A percentile compares a stretch with the other conserved stretches of the same genome.
Evolutionary conservation across 2,797 vertebrate genomes (phyloP).

Genomic region (Babyrousa celebensis): DNA sequence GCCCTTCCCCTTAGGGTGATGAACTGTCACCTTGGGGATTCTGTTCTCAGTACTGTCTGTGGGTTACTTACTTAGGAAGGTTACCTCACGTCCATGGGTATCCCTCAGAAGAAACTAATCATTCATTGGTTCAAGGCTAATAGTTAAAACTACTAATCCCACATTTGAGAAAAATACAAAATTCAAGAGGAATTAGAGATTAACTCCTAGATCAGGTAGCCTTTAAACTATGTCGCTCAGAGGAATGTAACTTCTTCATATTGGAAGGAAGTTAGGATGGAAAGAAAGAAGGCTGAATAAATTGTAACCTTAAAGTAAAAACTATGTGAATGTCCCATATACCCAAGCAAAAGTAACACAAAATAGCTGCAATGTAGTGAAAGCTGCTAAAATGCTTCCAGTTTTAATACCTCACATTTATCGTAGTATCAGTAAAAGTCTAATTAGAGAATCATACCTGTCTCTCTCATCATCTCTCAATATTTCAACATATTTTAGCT

Average conservation of each 20-base stretch:
- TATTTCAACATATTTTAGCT: conserved; percentile 28
- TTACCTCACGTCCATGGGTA: neutral
- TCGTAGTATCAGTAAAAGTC: neutral
- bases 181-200: neutral
- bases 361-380: neutral
- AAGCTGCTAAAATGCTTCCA: conserved; percentile 29
- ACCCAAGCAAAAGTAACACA: conserved; percentile 13
- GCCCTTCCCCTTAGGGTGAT: neutral
- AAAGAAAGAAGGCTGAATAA: neutral
- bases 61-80: conserved; percentile 45
- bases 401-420: conserved; percentile 6
- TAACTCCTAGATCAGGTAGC: neutral
- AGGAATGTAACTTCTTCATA: neutral
- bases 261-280: too few species aligned
- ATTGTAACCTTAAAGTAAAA: neutral
- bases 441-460: neutral
- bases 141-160: neutral
- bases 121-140: neutral
- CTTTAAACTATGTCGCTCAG: neutral
- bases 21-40: neutral
- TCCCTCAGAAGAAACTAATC: neutral
- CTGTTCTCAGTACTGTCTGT: neutral
- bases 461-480: neutral
- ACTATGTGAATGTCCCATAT: neutral
- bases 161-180: conserved; percentile 44